phyloP scores from a whole-genome alignment of 2,888 invertebrate species.

The Ceriagrion tenellum region DNA sequence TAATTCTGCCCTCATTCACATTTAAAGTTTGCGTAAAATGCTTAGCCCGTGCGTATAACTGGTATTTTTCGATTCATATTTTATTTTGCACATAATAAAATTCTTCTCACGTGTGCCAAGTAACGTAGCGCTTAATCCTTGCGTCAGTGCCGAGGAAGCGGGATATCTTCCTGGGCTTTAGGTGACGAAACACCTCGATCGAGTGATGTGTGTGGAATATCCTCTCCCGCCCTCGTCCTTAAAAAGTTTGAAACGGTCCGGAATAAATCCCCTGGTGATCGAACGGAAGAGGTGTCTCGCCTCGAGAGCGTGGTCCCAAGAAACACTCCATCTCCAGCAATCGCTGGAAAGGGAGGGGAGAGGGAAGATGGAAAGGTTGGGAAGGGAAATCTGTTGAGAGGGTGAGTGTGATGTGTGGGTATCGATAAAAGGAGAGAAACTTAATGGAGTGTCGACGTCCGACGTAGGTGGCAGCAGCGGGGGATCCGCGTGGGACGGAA shows the following conservation, averaged over 20 bases:
- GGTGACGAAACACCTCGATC: background rate
- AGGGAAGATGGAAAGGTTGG: too few species aligned
- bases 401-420: too few species aligned
- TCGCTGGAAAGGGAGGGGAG: too few species aligned
- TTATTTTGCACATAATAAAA: too few species aligned
- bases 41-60: too few species aligned
- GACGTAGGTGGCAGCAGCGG: background rate
- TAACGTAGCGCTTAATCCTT: too few species aligned
- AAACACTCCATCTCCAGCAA: background rate
- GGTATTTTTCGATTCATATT: too few species aligned
- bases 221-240: background rate
- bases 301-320: background rate
- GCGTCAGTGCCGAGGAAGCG: background rate
- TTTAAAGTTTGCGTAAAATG: too few species aligned
- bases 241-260: background rate
- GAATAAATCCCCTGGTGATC: background rate
- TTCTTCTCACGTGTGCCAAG: too few species aligned
- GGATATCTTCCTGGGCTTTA: background rate
- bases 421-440: background rate
- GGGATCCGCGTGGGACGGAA: background rate
- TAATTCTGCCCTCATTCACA: too few species aligned
- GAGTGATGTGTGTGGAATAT: background rate
- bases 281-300: background rate
- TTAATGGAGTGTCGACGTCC: background rate
- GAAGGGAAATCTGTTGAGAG: too few species aligned